A percentile compares a stretch with the other conserved stretches of the same genome.
Evolutionary conservation across 1,140 invertebrate genomes (phyloP).

Genomic region (Eulimnadia texana): DNA sequence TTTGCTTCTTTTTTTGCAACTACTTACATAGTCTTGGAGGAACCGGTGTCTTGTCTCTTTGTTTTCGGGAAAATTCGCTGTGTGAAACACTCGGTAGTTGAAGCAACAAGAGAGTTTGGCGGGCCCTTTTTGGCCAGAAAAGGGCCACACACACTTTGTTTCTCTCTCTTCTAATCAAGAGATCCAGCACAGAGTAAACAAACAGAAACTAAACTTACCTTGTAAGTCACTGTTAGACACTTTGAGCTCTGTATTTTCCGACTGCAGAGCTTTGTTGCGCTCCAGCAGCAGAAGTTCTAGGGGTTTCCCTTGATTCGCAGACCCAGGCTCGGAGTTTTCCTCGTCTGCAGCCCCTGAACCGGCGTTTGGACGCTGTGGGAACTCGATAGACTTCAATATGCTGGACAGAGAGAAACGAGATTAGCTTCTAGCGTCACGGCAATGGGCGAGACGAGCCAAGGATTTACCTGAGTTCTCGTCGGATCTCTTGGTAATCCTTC

Average conservation of each 20-base stretch:
- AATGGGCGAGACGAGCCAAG: neutral
- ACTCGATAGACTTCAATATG: constrained; percentile 60
- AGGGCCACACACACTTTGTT: neutral
- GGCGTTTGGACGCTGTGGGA: constrained; percentile 38
- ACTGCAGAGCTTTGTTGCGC: constrained; percentile 52
- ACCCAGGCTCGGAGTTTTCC: constrained; percentile 17
- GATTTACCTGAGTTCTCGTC: constrained; percentile 57
- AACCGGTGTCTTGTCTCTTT: neutral
- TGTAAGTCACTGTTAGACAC: constrained; percentile 27
- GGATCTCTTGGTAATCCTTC: constrained; percentile 78
- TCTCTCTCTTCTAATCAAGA: neutral
- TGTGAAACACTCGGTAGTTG: neutral
- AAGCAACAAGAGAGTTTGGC: neutral
- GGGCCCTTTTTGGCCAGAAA: constrained; percentile 9
- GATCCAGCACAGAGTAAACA: neutral
- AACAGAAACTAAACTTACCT: constrained; percentile 24
- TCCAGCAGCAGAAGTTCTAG: constrained; percentile 61
- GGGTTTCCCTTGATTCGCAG: constrained; percentile 37
- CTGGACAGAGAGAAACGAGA: constrained; percentile 32
- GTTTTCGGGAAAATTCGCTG: neutral
- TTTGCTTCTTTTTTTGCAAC: neutral
- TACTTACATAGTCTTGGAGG: neutral
- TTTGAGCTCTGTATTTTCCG: constrained; percentile 35
- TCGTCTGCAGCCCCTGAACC: constrained; percentile 7
- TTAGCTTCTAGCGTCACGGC: neutral